phyloP scores from a whole-genome alignment of 1,140 invertebrate species.

The Drosophila mauritiana region DNA sequence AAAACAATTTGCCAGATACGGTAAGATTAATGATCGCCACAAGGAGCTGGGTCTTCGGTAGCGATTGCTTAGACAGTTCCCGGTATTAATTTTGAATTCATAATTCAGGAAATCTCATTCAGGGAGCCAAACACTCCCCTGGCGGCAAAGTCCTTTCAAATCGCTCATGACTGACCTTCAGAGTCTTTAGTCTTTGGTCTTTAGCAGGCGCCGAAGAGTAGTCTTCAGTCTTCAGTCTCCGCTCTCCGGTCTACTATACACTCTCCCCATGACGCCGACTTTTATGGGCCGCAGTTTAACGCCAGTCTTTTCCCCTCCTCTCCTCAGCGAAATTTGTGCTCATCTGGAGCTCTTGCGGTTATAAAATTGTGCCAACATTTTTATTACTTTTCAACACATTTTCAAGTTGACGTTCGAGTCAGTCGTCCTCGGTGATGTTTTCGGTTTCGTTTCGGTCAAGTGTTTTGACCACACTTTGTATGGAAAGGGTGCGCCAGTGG shows the following conservation, averaged over 20 bases:
- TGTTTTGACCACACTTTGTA: slow-evolving; percentile 29
- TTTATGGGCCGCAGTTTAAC: slow-evolving; percentile 53
- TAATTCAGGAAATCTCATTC: slow-evolving; percentile 74
- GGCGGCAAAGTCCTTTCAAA: slow-evolving; percentile 61
- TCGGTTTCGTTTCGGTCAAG: slow-evolving; percentile 2
- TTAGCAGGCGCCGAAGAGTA: slow-evolving; percentile 36
- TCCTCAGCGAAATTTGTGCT: slow-evolving; percentile 31
- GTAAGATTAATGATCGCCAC: slow-evolving; percentile 72
- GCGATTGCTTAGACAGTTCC: slow-evolving; percentile 82
- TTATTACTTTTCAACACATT: slow-evolving; percentile 83
- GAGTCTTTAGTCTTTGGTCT: slow-evolving; percentile 37
- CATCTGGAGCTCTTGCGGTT: slow-evolving; percentile 48
- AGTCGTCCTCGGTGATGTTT: slow-evolving; percentile 5
- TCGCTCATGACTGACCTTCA: slow-evolving; percentile 63
- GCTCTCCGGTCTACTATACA: slow-evolving; percentile 19
- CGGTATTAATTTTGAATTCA: slow-evolving; percentile 82
- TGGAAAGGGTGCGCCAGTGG: slow-evolving; percentile 12
- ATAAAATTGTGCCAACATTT: slow-evolving; percentile 82
- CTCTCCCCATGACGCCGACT: slow-evolving; percentile 71
- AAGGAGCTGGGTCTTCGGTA: slow-evolving; percentile 55
- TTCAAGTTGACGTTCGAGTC: slow-evolving; percentile 27
- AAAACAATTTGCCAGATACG: slow-evolving; percentile 65
- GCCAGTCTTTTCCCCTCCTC: slow-evolving; percentile 16
- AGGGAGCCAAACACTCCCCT: slow-evolving; percentile 49
- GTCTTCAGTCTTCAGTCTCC: background rate